These are phyloP conservation scores for Dryococelus australis DNA, from an alignment of 2,888 invertebrate species.

Conservation along the genomic window DNA sequence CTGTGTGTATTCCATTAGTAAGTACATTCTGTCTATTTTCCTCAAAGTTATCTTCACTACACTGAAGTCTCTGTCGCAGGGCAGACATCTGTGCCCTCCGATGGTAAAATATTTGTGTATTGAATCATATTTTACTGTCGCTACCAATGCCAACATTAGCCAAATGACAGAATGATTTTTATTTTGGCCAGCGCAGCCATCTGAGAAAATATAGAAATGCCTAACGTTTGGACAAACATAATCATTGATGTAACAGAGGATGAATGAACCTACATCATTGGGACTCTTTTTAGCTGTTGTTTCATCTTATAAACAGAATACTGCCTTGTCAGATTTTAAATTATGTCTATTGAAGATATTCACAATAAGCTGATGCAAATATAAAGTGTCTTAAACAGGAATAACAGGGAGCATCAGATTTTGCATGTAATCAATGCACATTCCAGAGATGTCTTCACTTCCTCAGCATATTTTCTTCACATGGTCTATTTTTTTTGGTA, in stretches of 20 bases:
- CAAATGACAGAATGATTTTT: slow-evolving; percentile 10
- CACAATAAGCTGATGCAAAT: not conserved
- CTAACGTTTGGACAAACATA: not conserved
- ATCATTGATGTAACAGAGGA: not conserved
- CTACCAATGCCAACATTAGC: not conserved
- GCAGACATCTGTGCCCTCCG: not conserved
- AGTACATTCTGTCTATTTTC: not conserved
- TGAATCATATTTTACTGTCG: slow-evolving; percentile 17
- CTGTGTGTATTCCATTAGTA: not conserved
- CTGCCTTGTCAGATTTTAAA: too few relatives aligned
- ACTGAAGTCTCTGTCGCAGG: not conserved
- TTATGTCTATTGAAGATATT: slow-evolving; percentile 1
- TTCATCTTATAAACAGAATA: too few relatives aligned
- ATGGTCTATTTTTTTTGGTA: not conserved
- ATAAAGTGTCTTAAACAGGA: not conserved
- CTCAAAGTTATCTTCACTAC: not conserved
- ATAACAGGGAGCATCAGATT: not conserved
- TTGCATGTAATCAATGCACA: slow-evolving; percentile 26
- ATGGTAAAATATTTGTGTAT: not conserved
- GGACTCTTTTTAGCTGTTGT: not conserved
- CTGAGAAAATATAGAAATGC: not conserved
- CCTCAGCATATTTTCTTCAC: not conserved
- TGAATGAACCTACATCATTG: not conserved
- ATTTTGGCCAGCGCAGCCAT: slow-evolving; percentile 18
- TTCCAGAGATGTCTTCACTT: slow-evolving; percentile 10